Evolutionary conservation across 2,888 invertebrate genomes (phyloP), one percentile per base, ranked within the genome.

Genomic region (Caenorhabditis doughertyi): DNA sequence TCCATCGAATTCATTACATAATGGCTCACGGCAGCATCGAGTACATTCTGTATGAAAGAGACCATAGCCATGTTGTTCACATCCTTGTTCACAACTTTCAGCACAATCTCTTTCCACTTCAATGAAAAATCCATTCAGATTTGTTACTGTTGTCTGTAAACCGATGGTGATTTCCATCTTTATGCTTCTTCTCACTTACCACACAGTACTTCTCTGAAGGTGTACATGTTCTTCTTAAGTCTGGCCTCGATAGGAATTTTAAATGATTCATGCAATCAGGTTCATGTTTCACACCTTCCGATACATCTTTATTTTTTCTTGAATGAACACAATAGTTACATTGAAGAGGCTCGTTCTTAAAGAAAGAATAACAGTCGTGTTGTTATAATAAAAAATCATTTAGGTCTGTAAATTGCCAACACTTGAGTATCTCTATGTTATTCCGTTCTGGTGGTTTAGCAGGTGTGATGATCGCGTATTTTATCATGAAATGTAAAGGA

Each of bases 1-100:
- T 13, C 89, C 89, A 60, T 90, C 90, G 74, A 80, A 88, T 67
- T 88, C 88, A 70, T 90, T 90, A 76, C 90, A 90, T n/a, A 89
- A 79, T 5, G 88, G 73, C 13, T 76, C 81, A 21, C 65, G 58
- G 49, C 86, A 86, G 65, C 86, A 86, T 32, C 90, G 83, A 8
- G 89, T 87, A 60, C 90, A 89, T 60, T 87, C 85, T 21, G 84
- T 84, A 44, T 87, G 84, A 56, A 85, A 89, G 9, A 90, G 77
- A 18, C 90, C 90, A 71, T 87, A 90, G 8, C 88, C 88, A 25
- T 81, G 84, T 27, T 85, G 84, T 29, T 85, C 81, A 27, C 88
- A 88, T n/a, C 88, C 84, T 74, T 86, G 83, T 18, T 79, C 71
- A 56, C 87, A 89, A 8, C 83, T 84, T 18, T 88, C 87, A 3